A percentile compares a stretch with the other conserved stretches of the same genome.
These are phyloP conservation scores for Microctonus brassicae DNA, from an alignment of 2,888 invertebrate species.

Conservation along the genomic window DNA sequence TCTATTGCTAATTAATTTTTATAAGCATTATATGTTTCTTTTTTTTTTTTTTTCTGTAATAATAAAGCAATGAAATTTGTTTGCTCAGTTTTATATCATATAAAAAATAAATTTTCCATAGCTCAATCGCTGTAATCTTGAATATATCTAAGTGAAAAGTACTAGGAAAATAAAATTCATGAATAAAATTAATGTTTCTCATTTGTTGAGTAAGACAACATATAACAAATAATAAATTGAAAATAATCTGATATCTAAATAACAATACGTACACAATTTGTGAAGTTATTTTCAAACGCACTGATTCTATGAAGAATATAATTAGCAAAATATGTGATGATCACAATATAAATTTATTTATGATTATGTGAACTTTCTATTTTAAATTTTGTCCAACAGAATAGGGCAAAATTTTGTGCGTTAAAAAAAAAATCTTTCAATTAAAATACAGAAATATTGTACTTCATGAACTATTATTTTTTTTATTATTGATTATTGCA, in stretches of 20 bases:
- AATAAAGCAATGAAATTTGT: background rate
- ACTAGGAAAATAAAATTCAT: background rate
- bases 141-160: background rate
- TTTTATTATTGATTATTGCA: background rate
- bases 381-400: background rate
- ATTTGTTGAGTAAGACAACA: background rate
- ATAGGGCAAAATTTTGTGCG: constrained; percentile 9
- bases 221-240: background rate
- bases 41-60: constrained; percentile 4
- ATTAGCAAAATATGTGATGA: background rate
- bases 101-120: background rate
- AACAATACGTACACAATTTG: background rate
- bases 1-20: background rate
- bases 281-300: background rate
- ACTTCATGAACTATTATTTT: background rate
- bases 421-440: background rate
- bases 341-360: background rate
- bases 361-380: background rate
- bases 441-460: background rate
- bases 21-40: constrained; percentile 24
- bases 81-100: background rate
- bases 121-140: background rate
- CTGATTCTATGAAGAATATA: background rate
- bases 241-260: background rate
- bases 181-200: background rate